phyloP scores from a whole-genome alignment of 1,140 invertebrate genomes.

The Asbolus verrucosus region DNA sequence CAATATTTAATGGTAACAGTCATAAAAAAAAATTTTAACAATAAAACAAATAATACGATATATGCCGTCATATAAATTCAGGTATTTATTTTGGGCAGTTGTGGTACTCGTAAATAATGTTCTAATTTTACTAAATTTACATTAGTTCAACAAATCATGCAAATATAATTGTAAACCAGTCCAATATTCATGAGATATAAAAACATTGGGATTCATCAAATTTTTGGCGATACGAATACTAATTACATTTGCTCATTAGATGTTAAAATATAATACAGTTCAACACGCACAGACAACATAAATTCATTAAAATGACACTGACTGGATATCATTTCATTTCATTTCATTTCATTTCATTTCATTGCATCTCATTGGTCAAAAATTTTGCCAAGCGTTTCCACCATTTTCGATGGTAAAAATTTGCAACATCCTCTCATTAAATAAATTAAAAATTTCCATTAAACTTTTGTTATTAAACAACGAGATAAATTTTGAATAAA shows the following conservation, averaged over 20 bases:
- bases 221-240: slow-evolving; percentile 41
- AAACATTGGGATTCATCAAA: slow-evolving; percentile 41
- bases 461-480: too few relatives aligned
- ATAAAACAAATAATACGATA: slow-evolving; percentile 42
- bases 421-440: too few relatives aligned
- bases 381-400: too few relatives aligned
- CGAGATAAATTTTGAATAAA: too few relatives aligned
- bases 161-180: slow-evolving; percentile 32
- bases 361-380: too few relatives aligned
- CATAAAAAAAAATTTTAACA: slow-evolving; percentile 27
- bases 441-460: too few relatives aligned
- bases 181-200: slow-evolving; percentile 20
- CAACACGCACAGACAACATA: neutral
- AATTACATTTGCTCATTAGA: slow-evolving; percentile 42
- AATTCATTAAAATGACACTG: slow-evolving; percentile 34
- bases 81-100: slow-evolving; percentile 43
- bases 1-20: slow-evolving; percentile 30
- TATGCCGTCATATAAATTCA: slow-evolving; percentile 39
- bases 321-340: too few relatives aligned
- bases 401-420: too few relatives aligned
- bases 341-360: too few relatives aligned
- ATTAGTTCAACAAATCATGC: slow-evolving; percentile 44
- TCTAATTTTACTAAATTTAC: slow-evolving; percentile 42
- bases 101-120: slow-evolving; percentile 43
- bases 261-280: slow-evolving; percentile 16